Evolutionary conservation across 92 coral and sea anemone species (phyloP), one percentile per base, ranked within the genome.

Genomic region (Chrysogorgia sp.): DNA sequence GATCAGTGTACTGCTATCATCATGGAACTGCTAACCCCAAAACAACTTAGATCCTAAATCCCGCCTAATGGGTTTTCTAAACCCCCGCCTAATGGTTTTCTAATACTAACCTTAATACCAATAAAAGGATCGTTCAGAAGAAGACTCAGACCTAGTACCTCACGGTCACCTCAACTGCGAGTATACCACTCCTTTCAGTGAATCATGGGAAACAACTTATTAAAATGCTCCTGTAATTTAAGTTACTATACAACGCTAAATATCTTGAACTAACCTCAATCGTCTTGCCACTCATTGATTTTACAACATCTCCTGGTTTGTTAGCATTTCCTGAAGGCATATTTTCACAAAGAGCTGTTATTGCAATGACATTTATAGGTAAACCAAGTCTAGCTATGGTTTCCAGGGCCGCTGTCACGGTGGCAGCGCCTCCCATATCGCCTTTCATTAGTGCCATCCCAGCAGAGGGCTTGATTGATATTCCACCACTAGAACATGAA

Each of bases 391-490:
- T 81, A 60, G 87, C 89, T 81, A 94, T 91, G 56, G 96, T 92
- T 82, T 89, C 97, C 84, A 94, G 57, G 5, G 94, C 94, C 24
- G 87, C 94, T 60, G 90, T 86, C 29, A 91, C 97, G 9, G 96
- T 83, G 3, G 98, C 98, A 23, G 97, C 98, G n/a, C 98, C 98
- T 24, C 96, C 94, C 98, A 93, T 93, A 77, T 93, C 98, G 3
- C 90, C 98, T 56, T 91, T 93, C 98, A 93, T 93, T 35, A 29
- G 69, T 0, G 88, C 82, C 98, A 93, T 93, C 7, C 85, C 79
- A 13, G 88, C 90, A 4, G 98, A 67, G 0, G 98, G 98, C 71
- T 93, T 93, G 63, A 93, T 87, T 52, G 94, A 89, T 26, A 93
- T 89, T 8, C 98, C 98, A 61, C 98, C 98, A 87, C 98, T 93